These are phyloP conservation scores for Phaethon lepturus DNA, from an alignment of 2,113 vertebrate species.

Conservation along the genomic window DNA sequence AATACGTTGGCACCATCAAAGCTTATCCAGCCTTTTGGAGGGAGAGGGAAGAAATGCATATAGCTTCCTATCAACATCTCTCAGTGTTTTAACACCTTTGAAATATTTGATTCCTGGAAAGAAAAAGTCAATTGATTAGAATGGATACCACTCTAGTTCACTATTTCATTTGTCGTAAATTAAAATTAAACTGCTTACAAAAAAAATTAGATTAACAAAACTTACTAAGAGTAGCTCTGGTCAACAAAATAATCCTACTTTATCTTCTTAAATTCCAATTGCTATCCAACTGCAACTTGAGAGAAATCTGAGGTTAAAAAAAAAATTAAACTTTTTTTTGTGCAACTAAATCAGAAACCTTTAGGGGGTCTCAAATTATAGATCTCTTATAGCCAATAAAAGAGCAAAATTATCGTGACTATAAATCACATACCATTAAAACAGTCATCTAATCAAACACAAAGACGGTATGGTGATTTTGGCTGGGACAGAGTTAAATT, in stretches of 20 bases:
- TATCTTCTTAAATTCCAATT: background rate
- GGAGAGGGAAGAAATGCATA: background rate
- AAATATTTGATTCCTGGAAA: background rate
- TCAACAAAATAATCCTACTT: background rate
- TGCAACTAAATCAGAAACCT: background rate
- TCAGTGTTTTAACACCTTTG: background rate
- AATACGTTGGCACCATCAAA: fast-evolving
- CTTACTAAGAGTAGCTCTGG: background rate
- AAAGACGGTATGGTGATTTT: background rate
- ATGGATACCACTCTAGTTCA: background rate
- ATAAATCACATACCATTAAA: background rate
- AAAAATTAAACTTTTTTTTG: fast-evolving
- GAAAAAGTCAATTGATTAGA: background rate
- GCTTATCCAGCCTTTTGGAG: background rate
- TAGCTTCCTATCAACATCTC: background rate
- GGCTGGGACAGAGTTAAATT: no score
- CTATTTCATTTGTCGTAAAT: background rate
- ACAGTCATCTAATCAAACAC: background rate
- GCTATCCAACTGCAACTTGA: background rate
- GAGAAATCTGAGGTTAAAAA: background rate
- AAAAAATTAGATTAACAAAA: background rate
- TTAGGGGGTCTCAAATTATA: background rate
- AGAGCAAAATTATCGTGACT: background rate
- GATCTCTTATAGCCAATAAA: background rate
- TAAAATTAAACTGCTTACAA: background rate